Base-by-base conservation (phyloP, 2,797 vertebrate genomes). In the Vultur gryphus region DNA sequence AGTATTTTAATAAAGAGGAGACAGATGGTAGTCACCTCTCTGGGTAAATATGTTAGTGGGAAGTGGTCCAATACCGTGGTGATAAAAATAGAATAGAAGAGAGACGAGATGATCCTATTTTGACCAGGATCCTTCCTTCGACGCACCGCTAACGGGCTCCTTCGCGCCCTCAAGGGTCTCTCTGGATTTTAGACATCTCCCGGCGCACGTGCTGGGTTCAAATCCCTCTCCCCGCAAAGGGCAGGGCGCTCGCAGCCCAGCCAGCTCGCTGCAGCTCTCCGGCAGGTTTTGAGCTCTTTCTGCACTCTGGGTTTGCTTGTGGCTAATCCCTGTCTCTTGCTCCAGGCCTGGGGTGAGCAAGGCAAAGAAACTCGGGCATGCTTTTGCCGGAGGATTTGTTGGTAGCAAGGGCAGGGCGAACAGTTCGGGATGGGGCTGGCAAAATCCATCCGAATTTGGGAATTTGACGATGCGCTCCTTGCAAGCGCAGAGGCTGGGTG, bases 1-100 rank as follows among this genome's bases (percentile, higher is more conserved):
- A 84, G 87, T 72, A 81, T 93, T 96, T 90, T 87, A 97, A 95
- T 95, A 87, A 95, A 51, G 95, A 94, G 87, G 94, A 94, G 95
- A 75, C 96, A 94, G 94, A 96, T 93, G 96, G 92, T 48, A 64
- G 95, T 54, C 96, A 94, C 94, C 94, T 87, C n/a, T 37, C 87
- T 51, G 91, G 87, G 91, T 80, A 71, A 92, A 94, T 57, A 15
- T 8, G 71, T 75, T 23, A 82, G 89, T 2, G 93, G 88, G 89
- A 83, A 66, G 84, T 16, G 86, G 52, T 90, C 83, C 93, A 93
- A 62, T 4, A 7, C 13, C 10, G 1, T 4, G 13, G 79, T 20
- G 75, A 91, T 62, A 29, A 21, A 89, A 92, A 52, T 31, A 41
- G 91, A 90, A 28, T 6, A 25, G 43, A 10, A 23, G 52, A 71